These are phyloP conservation scores for Saccostrea echinata DNA, from an alignment of 1,140 invertebrate species.

Conservation along the genomic window DNA sequence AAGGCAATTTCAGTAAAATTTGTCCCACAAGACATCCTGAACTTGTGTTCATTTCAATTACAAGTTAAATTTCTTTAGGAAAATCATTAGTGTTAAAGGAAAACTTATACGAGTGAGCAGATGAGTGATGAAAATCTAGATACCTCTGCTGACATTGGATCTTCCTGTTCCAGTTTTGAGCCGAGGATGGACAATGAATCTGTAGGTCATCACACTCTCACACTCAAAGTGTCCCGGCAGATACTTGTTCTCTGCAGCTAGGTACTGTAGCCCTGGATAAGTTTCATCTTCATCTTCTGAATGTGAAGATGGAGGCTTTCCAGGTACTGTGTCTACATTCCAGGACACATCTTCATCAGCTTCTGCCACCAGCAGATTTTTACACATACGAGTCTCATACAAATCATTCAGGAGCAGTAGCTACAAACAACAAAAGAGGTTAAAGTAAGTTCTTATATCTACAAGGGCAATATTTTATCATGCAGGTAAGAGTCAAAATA, in stretches of 20 bases:
- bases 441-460: no score
- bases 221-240: conserved; percentile 87
- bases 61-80: no score
- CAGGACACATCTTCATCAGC: conserved; percentile 83
- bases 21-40: no score
- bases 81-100: no score
- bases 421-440: conserved; percentile 56
- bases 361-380: conserved; percentile 86
- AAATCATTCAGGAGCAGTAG: conserved; percentile 86
- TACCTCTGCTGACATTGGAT: conserved; percentile 8
- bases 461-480: no score
- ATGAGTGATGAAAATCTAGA: background rate
- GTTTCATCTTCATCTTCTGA: conserved; percentile 72
- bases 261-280: conserved; percentile 74
- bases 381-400: conserved; percentile 87
- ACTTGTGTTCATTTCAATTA: no score
- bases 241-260: conserved; percentile 81
- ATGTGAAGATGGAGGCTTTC: conserved; percentile 34
- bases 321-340: conserved; percentile 59
- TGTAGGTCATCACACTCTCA: conserved; percentile 87
- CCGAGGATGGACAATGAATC: conserved; percentile 87
- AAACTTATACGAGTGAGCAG: no score
- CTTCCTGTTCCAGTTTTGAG: conserved; percentile 83
- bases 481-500: no score
- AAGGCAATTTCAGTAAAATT: no score